Percentiles rank a stretch among this genome's conserved stretches.
These are phyloP conservation scores for Gymnothorax reevesii DNA, from an alignment of 2,797 vertebrate genomes.

Conservation along the genomic window DNA sequence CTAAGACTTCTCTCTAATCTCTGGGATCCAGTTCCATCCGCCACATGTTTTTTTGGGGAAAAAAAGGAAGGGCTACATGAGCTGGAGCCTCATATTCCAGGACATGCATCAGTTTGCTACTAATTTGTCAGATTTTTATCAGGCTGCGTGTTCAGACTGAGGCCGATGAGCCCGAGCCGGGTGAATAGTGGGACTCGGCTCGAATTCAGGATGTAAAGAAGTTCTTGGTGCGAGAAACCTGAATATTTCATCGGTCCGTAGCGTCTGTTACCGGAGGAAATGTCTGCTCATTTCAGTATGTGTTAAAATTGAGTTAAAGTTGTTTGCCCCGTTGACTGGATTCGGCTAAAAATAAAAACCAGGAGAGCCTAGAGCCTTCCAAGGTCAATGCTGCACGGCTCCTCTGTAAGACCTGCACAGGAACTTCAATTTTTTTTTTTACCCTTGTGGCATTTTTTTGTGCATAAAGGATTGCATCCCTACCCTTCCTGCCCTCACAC, in stretches of 20 bases:
- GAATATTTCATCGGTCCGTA: neutral
- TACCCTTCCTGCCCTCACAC: neutral
- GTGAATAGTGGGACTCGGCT: neutral
- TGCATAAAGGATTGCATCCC: neutral
- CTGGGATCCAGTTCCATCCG: neutral
- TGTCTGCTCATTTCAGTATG: neutral
- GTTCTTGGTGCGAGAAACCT: neutral
- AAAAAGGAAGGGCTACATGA: neutral
- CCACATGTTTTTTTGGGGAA: neutral
- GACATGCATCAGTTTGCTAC: constrained; percentile 17
- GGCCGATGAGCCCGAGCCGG: neutral
- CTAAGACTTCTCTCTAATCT: neutral
- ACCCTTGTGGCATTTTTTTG: neutral
- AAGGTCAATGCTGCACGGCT: neutral
- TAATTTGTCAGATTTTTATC: constrained; percentile 37
- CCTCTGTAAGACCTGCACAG: neutral
- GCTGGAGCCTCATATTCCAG: constrained; percentile 14
- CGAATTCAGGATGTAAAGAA: neutral
- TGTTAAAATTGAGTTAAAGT: neutral
- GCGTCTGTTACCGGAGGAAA: neutral
- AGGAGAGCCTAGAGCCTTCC: neutral
- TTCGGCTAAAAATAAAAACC: neutral
- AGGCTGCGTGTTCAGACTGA: constrained; percentile 29
- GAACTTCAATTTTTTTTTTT: neutral
- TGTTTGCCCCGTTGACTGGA: neutral